Percentiles rank a stretch among this genome's conserved stretches.
Conservation (phyloP, 2,888 invertebrate genomes). For the Mechanitis mazaeus region DNA sequence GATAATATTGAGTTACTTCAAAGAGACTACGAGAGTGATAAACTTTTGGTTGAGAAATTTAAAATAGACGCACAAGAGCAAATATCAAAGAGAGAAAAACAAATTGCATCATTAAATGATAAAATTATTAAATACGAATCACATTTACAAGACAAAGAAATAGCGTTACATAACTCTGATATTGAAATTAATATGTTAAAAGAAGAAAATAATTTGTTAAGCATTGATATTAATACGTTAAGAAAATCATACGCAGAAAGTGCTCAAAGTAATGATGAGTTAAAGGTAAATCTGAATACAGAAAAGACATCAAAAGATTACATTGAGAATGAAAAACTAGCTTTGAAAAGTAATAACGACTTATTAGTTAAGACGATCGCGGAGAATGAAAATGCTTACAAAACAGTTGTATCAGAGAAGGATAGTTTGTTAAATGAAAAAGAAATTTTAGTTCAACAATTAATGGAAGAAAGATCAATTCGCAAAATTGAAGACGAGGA, state of each 20-base stretch:
- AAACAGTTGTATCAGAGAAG: conserved; percentile 34
- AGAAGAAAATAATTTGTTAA: conserved; percentile 20
- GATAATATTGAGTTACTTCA: conserved; percentile 37
- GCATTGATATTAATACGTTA: conserved; percentile 16
- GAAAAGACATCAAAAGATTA: conserved; percentile 26
- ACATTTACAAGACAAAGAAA: conserved; percentile 27
- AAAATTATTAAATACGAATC: conserved; percentile 24
- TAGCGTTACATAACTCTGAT: conserved; percentile 19
- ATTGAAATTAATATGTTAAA: conserved; percentile 17
- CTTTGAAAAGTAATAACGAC: conserved; percentile 30
- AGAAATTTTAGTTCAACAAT: conserved; percentile 28
- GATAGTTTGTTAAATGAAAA: conserved; percentile 32
- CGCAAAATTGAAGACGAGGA: conserved; percentile 33
- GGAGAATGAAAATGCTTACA: conserved; percentile 22
- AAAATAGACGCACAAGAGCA: conserved; percentile 37
- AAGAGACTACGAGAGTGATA: conserved; percentile 40
- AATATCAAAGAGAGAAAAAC: conserved; percentile 35
- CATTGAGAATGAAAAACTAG: conserved; percentile 33
- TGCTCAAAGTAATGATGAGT: conserved; percentile 21
- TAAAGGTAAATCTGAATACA: conserved; percentile 20
- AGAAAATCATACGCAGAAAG: conserved; percentile 24
- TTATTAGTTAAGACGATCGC: conserved; percentile 20
- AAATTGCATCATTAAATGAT: conserved; percentile 32
- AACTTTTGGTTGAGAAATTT: conserved; percentile 38
- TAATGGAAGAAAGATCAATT: conserved; percentile 35